Conservation (phyloP, 1,140 invertebrate genomes). For the Sinella curviseta region DNA sequence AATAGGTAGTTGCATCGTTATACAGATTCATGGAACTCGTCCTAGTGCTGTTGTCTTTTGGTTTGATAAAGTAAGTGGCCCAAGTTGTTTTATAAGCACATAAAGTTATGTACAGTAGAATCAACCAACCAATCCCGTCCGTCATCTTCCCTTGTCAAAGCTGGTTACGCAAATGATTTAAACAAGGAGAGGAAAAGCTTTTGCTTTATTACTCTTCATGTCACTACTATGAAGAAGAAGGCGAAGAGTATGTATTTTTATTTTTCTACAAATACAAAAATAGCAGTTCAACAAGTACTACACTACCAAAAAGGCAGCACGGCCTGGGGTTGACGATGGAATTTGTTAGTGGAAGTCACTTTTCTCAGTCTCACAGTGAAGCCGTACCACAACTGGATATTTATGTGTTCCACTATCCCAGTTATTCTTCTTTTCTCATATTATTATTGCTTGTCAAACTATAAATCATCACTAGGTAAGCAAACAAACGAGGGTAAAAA, state of each 20-base stretch:
- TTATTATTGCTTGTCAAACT: slow-evolving; percentile 1
- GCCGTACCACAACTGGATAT: background rate
- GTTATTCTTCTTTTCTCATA: background rate
- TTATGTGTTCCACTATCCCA: slow-evolving; percentile 5
- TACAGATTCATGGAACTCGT: background rate
- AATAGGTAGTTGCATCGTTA: background rate
- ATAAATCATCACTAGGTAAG: background rate
- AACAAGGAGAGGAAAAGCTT: background rate
- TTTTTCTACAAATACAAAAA: background rate
- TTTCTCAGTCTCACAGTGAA: background rate
- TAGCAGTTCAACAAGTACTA: too few species aligned
- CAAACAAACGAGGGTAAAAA: background rate
- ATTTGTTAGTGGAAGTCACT: background rate
- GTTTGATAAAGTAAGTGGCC: too few species aligned
- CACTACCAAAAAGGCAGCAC: background rate
- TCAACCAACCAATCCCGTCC: background rate
- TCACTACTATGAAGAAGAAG: slow-evolving; percentile 1
- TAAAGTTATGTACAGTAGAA: background rate
- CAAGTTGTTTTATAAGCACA: background rate
- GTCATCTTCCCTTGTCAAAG: slow-evolving; percentile 6
- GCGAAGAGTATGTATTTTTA: too few species aligned
- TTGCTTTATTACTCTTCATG: slow-evolving; percentile 10
- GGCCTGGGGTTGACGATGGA: background rate
- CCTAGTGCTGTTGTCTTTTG: too few species aligned
- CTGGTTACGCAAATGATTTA: slow-evolving; percentile 15